These are phyloP conservation scores for Drosophila navojoa DNA, from an alignment of 1,140 invertebrate species.

Conservation along the genomic window DNA sequence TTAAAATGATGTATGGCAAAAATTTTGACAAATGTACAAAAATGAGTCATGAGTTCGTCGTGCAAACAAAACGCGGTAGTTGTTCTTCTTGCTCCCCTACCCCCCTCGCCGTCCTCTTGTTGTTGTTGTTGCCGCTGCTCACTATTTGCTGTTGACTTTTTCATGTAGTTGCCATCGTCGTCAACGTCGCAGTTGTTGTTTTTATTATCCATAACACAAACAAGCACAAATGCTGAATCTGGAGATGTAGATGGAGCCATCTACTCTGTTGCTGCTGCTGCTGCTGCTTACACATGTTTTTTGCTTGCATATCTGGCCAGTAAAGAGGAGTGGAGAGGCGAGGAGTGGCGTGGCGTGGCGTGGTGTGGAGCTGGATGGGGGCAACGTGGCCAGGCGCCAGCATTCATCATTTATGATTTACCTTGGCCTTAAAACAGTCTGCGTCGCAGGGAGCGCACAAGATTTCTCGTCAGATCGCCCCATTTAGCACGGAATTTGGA, in stretches of 20 bases:
- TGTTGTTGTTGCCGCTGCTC: constrained; percentile 30
- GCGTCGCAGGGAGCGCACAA: neutral
- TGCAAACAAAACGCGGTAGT: constrained; percentile 68
- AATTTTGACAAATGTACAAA: constrained; percentile 83
- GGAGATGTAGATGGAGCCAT: constrained; percentile 60
- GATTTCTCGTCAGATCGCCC: neutral
- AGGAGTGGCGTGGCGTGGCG: no score
- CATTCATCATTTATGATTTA: constrained; percentile 69
- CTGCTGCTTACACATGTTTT: constrained; percentile 70
- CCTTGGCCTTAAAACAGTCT: constrained; percentile 39
- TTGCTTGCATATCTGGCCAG: neutral
- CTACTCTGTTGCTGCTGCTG: constrained; percentile 50
- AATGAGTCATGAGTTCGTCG: constrained; percentile 81
- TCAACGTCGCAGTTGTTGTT: constrained; percentile 50
- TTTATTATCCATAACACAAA: constrained; percentile 68
- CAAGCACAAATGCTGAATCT: constrained; percentile 60
- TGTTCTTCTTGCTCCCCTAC: constrained; percentile 23
- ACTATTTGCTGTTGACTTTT: constrained; percentile 78
- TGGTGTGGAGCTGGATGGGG: no score
- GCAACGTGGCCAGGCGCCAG: constrained; percentile 31
- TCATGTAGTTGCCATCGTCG: constrained; percentile 62
- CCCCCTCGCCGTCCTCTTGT: neutral
- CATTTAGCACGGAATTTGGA: constrained; percentile 7
- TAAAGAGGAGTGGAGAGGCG: neutral
- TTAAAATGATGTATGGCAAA: constrained; percentile 81